Percentiles rank a stretch among this genome's conserved stretches.
Evolutionary conservation across 2,888 invertebrate genomes (phyloP).

Genomic region (Osmoderma eremita): DNA sequence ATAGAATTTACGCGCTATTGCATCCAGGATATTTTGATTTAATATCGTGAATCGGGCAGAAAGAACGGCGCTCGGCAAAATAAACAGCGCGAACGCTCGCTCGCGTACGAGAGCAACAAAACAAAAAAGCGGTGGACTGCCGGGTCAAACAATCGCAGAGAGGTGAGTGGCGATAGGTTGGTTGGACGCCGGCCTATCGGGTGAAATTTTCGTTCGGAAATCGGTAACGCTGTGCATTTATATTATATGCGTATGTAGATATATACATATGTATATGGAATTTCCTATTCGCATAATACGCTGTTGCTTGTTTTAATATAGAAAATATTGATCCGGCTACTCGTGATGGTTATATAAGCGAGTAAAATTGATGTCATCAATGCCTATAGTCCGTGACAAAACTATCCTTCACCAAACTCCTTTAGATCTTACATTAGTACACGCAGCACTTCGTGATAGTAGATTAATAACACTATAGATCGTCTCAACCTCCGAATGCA

Average conservation of each 20-base stretch:
- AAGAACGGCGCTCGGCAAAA: conserved; percentile 14
- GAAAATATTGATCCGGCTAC: neutral
- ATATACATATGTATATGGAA: conserved; percentile 9
- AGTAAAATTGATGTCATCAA: too few species aligned
- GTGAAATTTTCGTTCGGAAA: neutral
- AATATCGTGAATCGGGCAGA: conserved; percentile 15
- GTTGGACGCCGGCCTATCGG: neutral
- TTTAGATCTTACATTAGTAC: too few species aligned
- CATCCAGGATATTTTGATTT: conserved; percentile 31
- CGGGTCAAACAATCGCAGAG: neutral
- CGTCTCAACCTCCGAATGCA: too few species aligned
- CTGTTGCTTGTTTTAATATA: neutral
- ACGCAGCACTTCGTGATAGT: too few species aligned
- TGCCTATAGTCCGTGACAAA: too few species aligned
- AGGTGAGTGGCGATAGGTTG: too few species aligned
- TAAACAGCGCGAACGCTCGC: neutral
- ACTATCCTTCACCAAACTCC: too few species aligned
- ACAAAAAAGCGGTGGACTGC: neutral
- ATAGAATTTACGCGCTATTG: conserved; percentile 30
- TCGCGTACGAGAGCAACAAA: too few species aligned
- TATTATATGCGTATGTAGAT: conserved; percentile 2
- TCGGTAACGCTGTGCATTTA: neutral
- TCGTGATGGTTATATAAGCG: too few species aligned
- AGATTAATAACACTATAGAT: too few species aligned
- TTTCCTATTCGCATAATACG: conserved; percentile 17